Conservation (phyloP, 1,140 invertebrate species). For the Nephotettix cincticeps region DNA sequence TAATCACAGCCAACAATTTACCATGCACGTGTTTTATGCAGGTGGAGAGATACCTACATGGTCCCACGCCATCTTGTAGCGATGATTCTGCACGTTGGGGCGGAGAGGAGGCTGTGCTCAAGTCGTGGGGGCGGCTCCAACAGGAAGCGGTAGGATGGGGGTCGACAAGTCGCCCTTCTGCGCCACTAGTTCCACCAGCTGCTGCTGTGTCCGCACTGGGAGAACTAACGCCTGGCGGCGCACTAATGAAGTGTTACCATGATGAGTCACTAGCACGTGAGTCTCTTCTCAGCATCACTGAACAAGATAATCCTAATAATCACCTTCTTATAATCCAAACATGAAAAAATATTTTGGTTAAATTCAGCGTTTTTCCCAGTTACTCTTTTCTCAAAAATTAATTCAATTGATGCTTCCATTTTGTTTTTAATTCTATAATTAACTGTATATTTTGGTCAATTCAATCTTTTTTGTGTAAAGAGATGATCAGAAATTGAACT, state of each 20-base stretch:
- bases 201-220: slow-evolving; percentile 79
- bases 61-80: slow-evolving; percentile 56
- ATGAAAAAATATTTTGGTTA: too few relatives aligned
- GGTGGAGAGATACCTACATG: slow-evolving; percentile 82
- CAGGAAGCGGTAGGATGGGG: slow-evolving; percentile 47
- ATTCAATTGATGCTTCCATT: too few relatives aligned
- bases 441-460: too few relatives aligned
- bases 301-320: not conserved
- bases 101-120: slow-evolving; percentile 45
- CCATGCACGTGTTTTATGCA: too few relatives aligned
- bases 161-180: not conserved
- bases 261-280: slow-evolving; percentile 70
- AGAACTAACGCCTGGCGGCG: slow-evolving; percentile 90
- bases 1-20: too few relatives aligned
- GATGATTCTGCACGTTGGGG: slow-evolving; percentile 41
- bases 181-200: slow-evolving; percentile 54
- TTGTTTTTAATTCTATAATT: too few relatives aligned
- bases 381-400: too few relatives aligned
- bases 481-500: too few relatives aligned
- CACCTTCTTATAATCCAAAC: too few relatives aligned
- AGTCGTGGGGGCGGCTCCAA: slow-evolving; percentile 44
- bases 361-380: too few relatives aligned
- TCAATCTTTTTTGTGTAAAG: too few relatives aligned
- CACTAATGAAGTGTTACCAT: slow-evolving; percentile 82
- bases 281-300: slow-evolving; percentile 43